Evolutionary conservation across 2,113 vertebrate species (phyloP), one percentile per base, ranked within the genome.

Genomic region (Corydoras maculifer): DNA sequence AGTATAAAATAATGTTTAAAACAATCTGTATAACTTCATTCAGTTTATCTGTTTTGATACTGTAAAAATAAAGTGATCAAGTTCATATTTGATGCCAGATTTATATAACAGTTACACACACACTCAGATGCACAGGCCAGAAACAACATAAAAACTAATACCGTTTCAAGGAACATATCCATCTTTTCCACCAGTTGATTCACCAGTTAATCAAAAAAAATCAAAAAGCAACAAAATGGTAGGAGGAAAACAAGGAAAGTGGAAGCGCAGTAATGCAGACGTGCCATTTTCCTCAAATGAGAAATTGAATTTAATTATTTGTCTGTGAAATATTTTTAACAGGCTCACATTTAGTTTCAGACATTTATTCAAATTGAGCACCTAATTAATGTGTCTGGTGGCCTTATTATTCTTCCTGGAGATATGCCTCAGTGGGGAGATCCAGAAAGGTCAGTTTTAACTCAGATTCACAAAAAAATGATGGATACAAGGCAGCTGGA

Each of bases 371-470:
- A 93, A 87, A 95, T 93, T 93, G 89, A 90, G 89, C 88, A 89
- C 89, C 90, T 93, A 93, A 96, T 95, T 93, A 97, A 91, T 88
- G 91, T 91, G 92, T 91, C 90, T 91, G 90, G 87, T 87, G 83
- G 90, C 91, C 90, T 94, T 91, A 91, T 93, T 93, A 92, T 92
- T 92, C 91, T 90, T 84, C 81, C 78, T 85, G 83, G 84, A 86
- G 88, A 89, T 85, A 81, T 86, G 83, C 84, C 82, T 72, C 83
- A 77, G 61, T 84, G 77, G 84, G 84, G 84, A 87, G 81, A 85
- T 81, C 76, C 78, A 84, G 80, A 84, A 88, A 87, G 86, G 86
- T 87, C 86, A 86, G 80, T 84, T 87, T 84, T 80, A 84, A 86
- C 83, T 81, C 77, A 82, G 81, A 76, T 85, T 78, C 83, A 80